phyloP scores from a whole-genome alignment of 2,113 vertebrate species.

The Sinosuthora webbiana region DNA sequence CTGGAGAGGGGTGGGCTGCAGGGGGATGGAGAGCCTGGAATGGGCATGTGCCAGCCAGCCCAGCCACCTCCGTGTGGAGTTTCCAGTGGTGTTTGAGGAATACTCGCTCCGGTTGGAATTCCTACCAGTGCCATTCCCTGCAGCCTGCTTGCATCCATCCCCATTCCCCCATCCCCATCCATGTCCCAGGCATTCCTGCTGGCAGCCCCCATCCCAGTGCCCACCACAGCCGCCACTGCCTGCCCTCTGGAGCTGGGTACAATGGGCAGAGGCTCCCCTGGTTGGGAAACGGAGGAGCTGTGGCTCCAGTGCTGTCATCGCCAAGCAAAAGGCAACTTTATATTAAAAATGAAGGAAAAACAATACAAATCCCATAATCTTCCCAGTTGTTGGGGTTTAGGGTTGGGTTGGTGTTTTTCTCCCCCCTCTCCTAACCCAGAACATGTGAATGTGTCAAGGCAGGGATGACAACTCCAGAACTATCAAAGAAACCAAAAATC shows the following conservation, averaged over 20 bases:
- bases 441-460: background rate
- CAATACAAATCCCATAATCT: background rate
- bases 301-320: background rate
- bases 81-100: background rate
- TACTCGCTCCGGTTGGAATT: rapidly evolving
- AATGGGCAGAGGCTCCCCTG: background rate
- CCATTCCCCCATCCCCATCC: rapidly evolving
- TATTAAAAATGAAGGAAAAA: background rate
- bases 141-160: rapidly evolving
- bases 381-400: background rate
- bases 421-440: background rate
- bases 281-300: background rate
- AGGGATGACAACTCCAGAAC: background rate
- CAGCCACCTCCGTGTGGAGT: background rate
- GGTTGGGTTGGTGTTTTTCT: background rate
- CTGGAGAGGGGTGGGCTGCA: background rate
- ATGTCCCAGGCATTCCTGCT: background rate
- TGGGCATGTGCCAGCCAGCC: background rate
- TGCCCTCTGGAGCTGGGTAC: background rate
- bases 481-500: background rate
- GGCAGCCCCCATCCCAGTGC: background rate
- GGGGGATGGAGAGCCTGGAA: rapidly evolving
- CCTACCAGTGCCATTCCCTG: background rate
- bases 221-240: rapidly evolving
- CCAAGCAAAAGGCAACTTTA: background rate